phyloP scores from a whole-genome alignment of 2,113 vertebrate genomes.

The Pangasianodon gigas region DNA sequence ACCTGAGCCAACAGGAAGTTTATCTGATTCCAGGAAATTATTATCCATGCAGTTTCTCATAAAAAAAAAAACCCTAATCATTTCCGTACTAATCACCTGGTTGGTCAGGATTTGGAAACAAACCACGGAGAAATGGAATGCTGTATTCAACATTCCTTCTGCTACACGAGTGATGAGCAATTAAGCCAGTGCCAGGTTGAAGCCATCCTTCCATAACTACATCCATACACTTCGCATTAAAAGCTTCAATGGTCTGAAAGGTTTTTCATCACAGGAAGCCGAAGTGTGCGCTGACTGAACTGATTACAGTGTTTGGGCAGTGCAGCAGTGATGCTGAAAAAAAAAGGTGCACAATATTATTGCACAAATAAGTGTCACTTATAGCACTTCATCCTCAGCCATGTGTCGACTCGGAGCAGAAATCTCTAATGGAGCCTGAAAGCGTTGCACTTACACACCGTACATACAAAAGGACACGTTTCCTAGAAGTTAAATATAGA shows the following conservation, averaged over 20 bases:
- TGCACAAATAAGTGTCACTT: background rate
- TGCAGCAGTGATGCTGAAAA: background rate
- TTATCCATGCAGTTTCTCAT: background rate
- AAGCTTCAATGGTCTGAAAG: background rate
- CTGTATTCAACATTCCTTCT: background rate
- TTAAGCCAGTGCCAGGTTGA: background rate
- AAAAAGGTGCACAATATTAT: background rate
- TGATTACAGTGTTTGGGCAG: background rate
- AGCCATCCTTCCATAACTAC: background rate
- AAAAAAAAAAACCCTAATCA: background rate
- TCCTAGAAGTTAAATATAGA: background rate
- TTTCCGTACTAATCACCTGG: background rate
- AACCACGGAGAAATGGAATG: background rate
- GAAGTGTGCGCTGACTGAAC: background rate
- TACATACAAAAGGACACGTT: background rate
- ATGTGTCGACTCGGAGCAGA: background rate
- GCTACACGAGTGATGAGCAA: conserved; percentile 1
- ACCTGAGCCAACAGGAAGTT: background rate
- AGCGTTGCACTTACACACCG: background rate
- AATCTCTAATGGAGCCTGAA: conserved; percentile 12
- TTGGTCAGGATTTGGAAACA: conserved; percentile 25
- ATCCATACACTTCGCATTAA: background rate
- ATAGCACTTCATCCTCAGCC: background rate
- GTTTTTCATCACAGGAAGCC: background rate
- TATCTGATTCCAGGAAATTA: background rate